Evolutionary conservation across 2,888 invertebrate genomes (phyloP), one percentile per base, ranked within the genome.

Genomic region (Psylliodes chrysocephalus): DNA sequence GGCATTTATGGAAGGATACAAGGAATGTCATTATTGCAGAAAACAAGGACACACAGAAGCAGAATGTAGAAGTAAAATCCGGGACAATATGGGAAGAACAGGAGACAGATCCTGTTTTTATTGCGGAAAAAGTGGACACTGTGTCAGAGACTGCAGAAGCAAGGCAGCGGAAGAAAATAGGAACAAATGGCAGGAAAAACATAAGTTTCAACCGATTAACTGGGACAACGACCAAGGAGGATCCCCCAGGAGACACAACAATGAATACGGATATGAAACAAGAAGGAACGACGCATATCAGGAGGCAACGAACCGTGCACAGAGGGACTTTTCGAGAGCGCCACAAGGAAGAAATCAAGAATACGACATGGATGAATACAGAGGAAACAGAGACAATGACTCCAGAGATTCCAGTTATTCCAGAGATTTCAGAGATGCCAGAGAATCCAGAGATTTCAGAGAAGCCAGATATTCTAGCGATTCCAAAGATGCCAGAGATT

Each of bases 41-140:
- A 22, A 30, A 55, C 15, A 19, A 25, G 55, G 55, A 3, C 42
- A 55, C 14, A 6, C 25, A 14, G 28, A 22, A 33, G 22, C 22
- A 10, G 55, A 25, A 10, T 55, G 44, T 44, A 0, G 55, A 19
- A 55, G 52, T 3, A 12, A n/a, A 35, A 19, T n/a, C 33, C 10
- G 6, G 52, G 12, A 14, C 28, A n/a, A 28, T 1, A 17, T n/a
- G n/a, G 2, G 10, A n/a, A n/a, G 5, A n/a, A 18, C 42, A 42
- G 42, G 14, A 2, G 8, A 42, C 33, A 33, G 8, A 6, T 10
- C 33, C 4, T 52, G 15, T 7, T 52, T 33, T 17, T 52, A 28
- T 3, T 35, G 51, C n/a, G 51, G 51, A 1, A 35, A 18, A 52
- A 12, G 8, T 22, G 52, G 52, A 4, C 52, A 52, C 17, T 35